phyloP scores from a whole-genome alignment of 2,888 invertebrate genomes.

The Chloroclysta siterata region DNA sequence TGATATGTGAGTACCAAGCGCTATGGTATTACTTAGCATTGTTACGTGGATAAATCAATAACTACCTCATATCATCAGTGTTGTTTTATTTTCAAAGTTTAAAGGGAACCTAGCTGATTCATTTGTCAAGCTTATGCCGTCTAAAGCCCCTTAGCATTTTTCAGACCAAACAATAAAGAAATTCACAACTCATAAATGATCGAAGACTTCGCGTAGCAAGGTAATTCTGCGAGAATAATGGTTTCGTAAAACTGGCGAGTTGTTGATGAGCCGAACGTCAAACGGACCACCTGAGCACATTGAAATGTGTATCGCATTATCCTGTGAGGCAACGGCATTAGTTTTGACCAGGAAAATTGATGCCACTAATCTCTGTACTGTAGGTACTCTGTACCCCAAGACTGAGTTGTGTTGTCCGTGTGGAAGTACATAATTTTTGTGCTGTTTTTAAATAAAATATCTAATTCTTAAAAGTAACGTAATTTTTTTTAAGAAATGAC shows the following conservation, averaged over 20 bases:
- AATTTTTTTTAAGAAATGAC: no score
- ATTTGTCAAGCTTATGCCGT: background rate
- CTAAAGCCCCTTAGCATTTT: background rate
- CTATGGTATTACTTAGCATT: no score
- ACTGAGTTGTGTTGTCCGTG: no score
- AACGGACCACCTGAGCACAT: slow-evolving; percentile 55
- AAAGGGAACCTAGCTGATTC: background rate
- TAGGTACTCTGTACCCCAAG: background rate
- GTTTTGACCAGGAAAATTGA: slow-evolving; percentile 24
- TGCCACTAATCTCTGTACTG: background rate
- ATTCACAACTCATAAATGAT: slow-evolving; percentile 31
- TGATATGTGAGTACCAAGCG: no score
- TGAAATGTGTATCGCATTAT: slow-evolving; percentile 56
- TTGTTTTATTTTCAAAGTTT: no score
- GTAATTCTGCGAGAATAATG: slow-evolving; percentile 48
- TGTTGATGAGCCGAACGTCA: slow-evolving; percentile 49
- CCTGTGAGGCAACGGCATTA: slow-evolving; percentile 42
- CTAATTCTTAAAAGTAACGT: no score
- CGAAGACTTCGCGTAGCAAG: slow-evolving; percentile 31
- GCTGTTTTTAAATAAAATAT: no score
- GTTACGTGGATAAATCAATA: no score
- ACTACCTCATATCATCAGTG: no score
- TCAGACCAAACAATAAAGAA: slow-evolving; percentile 1
- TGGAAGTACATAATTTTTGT: no score
- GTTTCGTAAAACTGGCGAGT: slow-evolving; percentile 49